phyloP scores from a whole-genome alignment of 1,140 invertebrate genomes.

The Rhyacophila brunnea region DNA sequence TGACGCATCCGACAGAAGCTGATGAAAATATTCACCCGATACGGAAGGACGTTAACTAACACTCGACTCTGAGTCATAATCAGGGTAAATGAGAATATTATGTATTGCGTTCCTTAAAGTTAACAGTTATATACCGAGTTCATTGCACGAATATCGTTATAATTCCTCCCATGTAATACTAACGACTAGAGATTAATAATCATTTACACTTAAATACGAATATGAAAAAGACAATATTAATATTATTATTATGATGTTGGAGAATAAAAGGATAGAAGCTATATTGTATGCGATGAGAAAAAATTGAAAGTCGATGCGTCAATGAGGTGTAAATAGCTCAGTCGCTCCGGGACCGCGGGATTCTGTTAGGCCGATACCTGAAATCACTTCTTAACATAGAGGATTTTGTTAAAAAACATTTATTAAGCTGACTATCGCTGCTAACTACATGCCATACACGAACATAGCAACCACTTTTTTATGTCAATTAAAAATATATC shows the following conservation, averaged over 20 bases:
- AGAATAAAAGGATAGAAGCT: too few species aligned
- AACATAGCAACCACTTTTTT: not conserved
- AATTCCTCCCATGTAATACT: constrained; percentile 15
- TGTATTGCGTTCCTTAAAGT: constrained; percentile 9
- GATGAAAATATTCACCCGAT: not conserved
- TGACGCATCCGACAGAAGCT: constrained; percentile 3
- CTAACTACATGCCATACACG: constrained; percentile 20
- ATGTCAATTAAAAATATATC: not conserved
- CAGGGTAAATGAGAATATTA: constrained; percentile 5
- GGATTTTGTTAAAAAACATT: constrained; percentile 32
- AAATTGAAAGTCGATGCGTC: not conserved
- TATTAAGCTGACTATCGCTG: constrained; percentile 35
- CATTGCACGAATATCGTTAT: constrained; percentile 24
- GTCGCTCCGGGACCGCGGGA: constrained; percentile 3
- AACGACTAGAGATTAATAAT: constrained; percentile 12
- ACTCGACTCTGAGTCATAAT: not conserved
- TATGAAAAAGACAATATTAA: constrained; percentile 1
- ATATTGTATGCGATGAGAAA: not conserved
- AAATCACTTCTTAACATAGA: constrained; percentile 30
- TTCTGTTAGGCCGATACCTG: constrained; percentile 31
- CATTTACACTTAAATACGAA: constrained; percentile 7
- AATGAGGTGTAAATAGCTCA: constrained; percentile 5
- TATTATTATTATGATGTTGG: too few species aligned
- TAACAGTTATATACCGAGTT: constrained; percentile 19
- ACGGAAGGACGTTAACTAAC: not conserved